phyloP scores from a whole-genome alignment of 2,113 vertebrate genomes.

The Ophthalmolycus amberensis region DNA sequence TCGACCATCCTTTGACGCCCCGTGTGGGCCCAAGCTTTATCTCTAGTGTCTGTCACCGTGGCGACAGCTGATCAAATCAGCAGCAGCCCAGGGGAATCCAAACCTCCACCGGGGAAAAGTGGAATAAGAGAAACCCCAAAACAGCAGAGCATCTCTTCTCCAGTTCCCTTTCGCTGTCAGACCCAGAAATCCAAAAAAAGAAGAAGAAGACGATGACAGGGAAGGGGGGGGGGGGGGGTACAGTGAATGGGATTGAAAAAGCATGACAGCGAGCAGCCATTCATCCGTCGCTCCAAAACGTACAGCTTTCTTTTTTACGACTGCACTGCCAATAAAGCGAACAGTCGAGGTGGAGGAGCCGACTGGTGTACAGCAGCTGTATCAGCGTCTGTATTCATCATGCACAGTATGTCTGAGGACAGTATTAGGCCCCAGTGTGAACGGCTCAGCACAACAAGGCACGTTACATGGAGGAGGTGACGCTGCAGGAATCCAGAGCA shows the following conservation, averaged over 20 bases:
- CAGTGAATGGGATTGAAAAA: conserved; percentile 38
- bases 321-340: neutral
- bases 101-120: conserved; percentile 39
- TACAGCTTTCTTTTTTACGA: neutral
- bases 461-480: conserved; percentile 9
- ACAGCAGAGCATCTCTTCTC: conserved; percentile 48
- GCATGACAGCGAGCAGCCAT: conserved; percentile 42
- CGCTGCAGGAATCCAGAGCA: conserved; percentile 11
- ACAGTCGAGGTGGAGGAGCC: conserved; percentile 22
- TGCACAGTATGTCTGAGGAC: conserved; percentile 42
- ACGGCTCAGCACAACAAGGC: conserved; percentile 28
- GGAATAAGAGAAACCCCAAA: conserved; percentile 54
- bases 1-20: conserved; percentile 72
- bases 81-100: conserved; percentile 72
- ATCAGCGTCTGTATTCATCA: conserved; percentile 47
- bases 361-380: conserved; percentile 16
- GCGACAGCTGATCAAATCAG: conserved; percentile 82
- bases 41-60: conserved; percentile 78
- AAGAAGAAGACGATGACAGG: conserved; percentile 2
- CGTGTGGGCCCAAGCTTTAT: conserved; percentile 66
- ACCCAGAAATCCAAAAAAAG: conserved; percentile 37
- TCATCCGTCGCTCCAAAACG: conserved; percentile 36
- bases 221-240: neutral
- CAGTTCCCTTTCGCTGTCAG: conserved; percentile 49
- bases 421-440: conserved; percentile 38